Conservation (phyloP, 2,888 invertebrate species). For the Smittia sp. region DNA sequence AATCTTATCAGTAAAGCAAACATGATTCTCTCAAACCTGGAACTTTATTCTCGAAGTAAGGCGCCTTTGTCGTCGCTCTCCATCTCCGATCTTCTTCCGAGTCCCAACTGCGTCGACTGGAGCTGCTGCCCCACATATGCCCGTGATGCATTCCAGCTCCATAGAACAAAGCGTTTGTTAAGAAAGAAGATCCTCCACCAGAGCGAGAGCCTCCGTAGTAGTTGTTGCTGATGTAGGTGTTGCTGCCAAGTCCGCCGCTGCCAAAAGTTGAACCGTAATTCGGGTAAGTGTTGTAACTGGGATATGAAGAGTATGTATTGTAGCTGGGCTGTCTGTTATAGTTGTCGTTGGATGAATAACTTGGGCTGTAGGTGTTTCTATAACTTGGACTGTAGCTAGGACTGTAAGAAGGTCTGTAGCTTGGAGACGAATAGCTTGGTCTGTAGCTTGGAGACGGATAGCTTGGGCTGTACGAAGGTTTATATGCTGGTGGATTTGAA, state of each 20-base stretch:
- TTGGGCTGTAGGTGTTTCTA: background rate
- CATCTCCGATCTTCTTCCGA: slow-evolving; percentile 24
- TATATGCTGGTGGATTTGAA: slow-evolving; percentile 27
- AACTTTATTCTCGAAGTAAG: slow-evolving; percentile 35
- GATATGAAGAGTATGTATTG: background rate
- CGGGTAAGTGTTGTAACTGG: background rate
- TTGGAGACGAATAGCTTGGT: background rate
- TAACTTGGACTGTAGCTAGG: background rate
- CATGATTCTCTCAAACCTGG: slow-evolving; percentile 5
- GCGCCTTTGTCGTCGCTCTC: slow-evolving; percentile 26
- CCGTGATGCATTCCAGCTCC: slow-evolving; percentile 34
- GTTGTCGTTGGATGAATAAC: background rate
- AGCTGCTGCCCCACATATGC: slow-evolving; percentile 5
- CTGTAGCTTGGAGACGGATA: background rate
- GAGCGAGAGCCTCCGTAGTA: slow-evolving; percentile 21
- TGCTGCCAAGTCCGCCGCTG: background rate
- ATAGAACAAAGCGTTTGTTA: slow-evolving; percentile 31
- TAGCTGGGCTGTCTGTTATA: background rate
- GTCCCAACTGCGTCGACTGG: background rate
- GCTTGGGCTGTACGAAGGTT: background rate
- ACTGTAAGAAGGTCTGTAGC: background rate
- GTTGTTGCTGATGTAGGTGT: slow-evolving; percentile 32
- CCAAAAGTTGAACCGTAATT: slow-evolving; percentile 12
- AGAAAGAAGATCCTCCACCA: slow-evolving; percentile 6
- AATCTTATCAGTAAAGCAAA: background rate